Evolutionary conservation across 2,888 invertebrate genomes (phyloP).

Genomic region (Myopa tessellatipennis): DNA sequence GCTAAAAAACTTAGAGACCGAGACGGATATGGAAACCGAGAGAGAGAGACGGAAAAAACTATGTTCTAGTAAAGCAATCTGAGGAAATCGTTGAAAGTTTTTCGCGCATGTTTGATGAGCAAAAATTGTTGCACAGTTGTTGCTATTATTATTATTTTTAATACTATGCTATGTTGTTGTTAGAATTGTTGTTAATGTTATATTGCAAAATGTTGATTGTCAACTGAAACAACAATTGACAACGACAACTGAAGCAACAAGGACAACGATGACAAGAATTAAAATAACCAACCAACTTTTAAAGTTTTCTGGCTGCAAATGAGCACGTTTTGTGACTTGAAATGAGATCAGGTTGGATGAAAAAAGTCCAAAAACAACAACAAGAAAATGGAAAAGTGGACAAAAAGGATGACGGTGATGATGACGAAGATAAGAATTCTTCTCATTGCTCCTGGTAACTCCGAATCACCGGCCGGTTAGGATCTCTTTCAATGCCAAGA

Average conservation of each 20-base stretch:
- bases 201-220: slow-evolving; percentile 2
- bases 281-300: slow-evolving; percentile 25
- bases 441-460: neutral
- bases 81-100: slow-evolving; percentile 29
- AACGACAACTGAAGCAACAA: slow-evolving; percentile 39
- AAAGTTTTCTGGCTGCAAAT: slow-evolving; percentile 16
- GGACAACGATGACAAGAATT: slow-evolving; percentile 32
- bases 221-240: slow-evolving; percentile 40
- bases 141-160: slow-evolving; percentile 25
- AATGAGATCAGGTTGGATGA: neutral
- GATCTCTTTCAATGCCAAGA: neutral
- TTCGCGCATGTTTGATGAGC: slow-evolving; percentile 32
- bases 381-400: neutral
- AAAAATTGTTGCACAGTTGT: slow-evolving; percentile 1
- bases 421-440: neutral
- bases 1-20: too few species aligned
- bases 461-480: neutral
- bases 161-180: too few species aligned
- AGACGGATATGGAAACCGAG: neutral
- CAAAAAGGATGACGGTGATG: neutral
- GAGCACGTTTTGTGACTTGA: slow-evolving; percentile 15
- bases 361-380: neutral
- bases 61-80: slow-evolving; percentile 12
- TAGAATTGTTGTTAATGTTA: slow-evolving; percentile 25
- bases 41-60: slow-evolving; percentile 39